Base-by-base conservation (phyloP, 2,888 invertebrate genomes). In the Eupithecia centaureata region DNA sequence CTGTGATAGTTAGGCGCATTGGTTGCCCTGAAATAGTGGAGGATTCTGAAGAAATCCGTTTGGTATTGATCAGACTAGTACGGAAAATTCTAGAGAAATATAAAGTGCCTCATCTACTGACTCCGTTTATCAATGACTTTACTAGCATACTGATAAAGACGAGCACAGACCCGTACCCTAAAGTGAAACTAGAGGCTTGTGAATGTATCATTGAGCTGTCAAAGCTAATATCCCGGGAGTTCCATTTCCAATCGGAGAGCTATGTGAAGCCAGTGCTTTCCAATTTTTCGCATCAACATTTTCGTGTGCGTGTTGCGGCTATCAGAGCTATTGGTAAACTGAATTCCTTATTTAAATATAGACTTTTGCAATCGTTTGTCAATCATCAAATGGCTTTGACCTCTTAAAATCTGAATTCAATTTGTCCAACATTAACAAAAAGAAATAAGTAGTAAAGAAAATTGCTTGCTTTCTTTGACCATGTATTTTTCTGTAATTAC, bases 221-320 rank as follows among this genome's bases (percentile, higher is more conserved):
- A 0, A 93, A 91, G 68, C 90, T 94, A 3, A 79, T 96, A 8
- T 95, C 96, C 0, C 90, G 92, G 68, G 94, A 96, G 79, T 97
- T 98, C 84, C 96, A 97, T 79, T 92, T 95, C 71, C 95, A 95
- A 76, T 96, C 96, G 0, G 97, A 97, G 77, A 94, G 89, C 47
- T 93, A 97, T 72, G 94, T 97, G 0, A 95, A 96, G 76, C 96
- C 98, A 0, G 91, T 98, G 0, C 85, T 97, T 52, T 88, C 92
- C 4, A 96, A 96, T 81, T 94, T 97, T 77, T 91, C 94, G 32
- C 98, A 98, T 86, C 97, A 97, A 80, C 97, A 98, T 86, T 97
- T 95, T 68, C 95, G 95, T 87, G 96, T 97, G 52, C 93, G 98
- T 68, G 94, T 96, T 15, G 94, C 95, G 51, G 95, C 96, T 18